phyloP scores from a whole-genome alignment of 2,113 vertebrate genomes.

The Asarcornis scutulata region DNA sequence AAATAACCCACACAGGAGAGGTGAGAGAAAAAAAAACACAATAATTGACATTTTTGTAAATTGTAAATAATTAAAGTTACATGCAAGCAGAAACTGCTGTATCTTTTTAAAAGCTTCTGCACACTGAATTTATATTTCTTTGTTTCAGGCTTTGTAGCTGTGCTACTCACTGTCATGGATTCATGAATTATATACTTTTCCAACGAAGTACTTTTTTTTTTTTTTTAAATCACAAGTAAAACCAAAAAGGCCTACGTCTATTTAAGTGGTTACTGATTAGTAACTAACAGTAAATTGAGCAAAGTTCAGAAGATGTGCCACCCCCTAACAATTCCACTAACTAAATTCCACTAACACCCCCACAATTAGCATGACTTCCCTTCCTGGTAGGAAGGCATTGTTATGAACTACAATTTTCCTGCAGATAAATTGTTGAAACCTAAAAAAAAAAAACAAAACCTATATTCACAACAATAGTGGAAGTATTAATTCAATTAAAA shows the following conservation, averaged over 20 bases:
- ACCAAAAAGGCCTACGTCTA: rapidly evolving
- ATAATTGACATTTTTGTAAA: no score
- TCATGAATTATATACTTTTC: neutral
- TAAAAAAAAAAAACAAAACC: neutral
- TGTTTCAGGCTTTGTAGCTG: neutral
- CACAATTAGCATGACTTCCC: neutral
- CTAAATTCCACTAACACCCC: no score
- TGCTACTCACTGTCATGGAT: neutral
- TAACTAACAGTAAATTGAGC: neutral
- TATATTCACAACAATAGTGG: neutral
- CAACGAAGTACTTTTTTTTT: neutral
- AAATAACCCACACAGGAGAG: neutral
- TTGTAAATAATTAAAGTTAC: neutral
- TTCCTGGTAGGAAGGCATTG: neutral
- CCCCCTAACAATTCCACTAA: no score
- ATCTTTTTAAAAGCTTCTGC: neutral
- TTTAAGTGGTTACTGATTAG: rapidly evolving
- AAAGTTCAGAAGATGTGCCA: neutral
- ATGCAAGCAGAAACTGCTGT: neutral
- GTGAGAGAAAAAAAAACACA: neutral
- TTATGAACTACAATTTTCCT: neutral
- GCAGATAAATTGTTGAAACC: neutral
- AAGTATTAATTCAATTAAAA: neutral
- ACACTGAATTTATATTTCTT: neutral
- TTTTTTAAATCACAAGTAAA: neutral